Percentiles rank a stretch among this genome's conserved stretches.
phyloP scores from a whole-genome alignment of 2,113 vertebrate species.

The Gracilinanus agilis region DNA sequence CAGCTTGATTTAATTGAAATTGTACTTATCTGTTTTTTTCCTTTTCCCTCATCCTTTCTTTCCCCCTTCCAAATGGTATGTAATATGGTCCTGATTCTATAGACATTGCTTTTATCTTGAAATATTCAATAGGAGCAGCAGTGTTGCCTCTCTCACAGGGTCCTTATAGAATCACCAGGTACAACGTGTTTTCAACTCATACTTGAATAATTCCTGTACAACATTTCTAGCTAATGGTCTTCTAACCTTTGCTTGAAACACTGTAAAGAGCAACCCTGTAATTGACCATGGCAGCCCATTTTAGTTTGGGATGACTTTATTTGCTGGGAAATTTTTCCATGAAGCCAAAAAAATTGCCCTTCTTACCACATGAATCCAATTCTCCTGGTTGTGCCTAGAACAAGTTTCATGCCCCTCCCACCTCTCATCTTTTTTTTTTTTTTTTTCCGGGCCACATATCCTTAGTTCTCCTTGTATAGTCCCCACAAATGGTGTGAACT shows the following conservation, averaged over 20 bases:
- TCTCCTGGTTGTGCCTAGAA: neutral
- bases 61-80: neutral
- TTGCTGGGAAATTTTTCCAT: too few species aligned
- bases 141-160: neutral
- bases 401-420: neutral
- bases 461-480: too few species aligned
- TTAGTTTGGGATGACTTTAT: neutral
- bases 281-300: neutral
- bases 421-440: neutral
- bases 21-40: too few species aligned
- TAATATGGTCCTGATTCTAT: neutral
- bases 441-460: too few species aligned
- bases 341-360: neutral
- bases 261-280: neutral
- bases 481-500: neutral
- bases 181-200: neutral
- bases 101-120: too few species aligned
- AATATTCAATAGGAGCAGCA: neutral
- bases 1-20: too few species aligned
- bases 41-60: neutral
- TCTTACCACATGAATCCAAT: neutral
- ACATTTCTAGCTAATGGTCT: neutral
- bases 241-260: neutral
- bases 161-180: neutral
- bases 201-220: neutral